Evolutionary conservation across 2,113 vertebrate genomes (phyloP), one percentile per base, ranked within the genome.

Genomic region (Pterophyllum scalare): DNA sequence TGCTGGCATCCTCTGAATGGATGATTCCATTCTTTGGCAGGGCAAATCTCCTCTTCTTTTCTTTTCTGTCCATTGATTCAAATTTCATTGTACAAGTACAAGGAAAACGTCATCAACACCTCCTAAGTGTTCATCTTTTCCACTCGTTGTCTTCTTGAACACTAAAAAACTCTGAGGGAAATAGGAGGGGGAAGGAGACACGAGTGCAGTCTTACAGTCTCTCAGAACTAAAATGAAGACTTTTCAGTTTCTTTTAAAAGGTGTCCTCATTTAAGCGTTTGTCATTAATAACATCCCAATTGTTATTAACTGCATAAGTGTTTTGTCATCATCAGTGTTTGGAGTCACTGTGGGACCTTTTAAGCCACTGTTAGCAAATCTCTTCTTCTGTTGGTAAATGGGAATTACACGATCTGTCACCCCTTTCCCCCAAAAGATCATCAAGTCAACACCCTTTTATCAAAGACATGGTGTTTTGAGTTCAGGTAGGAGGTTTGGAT

Each of bases 1-100:
- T 96, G 96, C 95, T 97, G 97, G 97, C 93, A 97, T 98, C 97
- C 97, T 97, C 96, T 96, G 92, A 96, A 96, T 96, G 97, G 97
- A 97, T 96, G 86, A 80, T 94, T 96, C 96, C 96, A 97, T 98
- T 97, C 97, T 99, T 97, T 98, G 97, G 97, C 97, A 97, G 97
- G 97, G 97, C 96, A 96, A 96, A 96, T 96, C 95, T 97, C 96
- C 96, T 96, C 96, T 96, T 96, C 93, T 94, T 96, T 96, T 96
- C 88, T 91, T 91, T 87, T 92, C 87, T 77, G 84, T 92, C 86
- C 86, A 79, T 90, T 33, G 83, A 67, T 91, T 79, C 87, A 77
- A 77, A 83, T 85, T 75, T 86, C 84, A 87, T 58, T 90, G 81
- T 92, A 89, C 88, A 87, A 62, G 74, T 88, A 88, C 84, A 91